Base-by-base conservation (phyloP, 2,797 vertebrate genomes). In the Sparus aurata region DNA sequence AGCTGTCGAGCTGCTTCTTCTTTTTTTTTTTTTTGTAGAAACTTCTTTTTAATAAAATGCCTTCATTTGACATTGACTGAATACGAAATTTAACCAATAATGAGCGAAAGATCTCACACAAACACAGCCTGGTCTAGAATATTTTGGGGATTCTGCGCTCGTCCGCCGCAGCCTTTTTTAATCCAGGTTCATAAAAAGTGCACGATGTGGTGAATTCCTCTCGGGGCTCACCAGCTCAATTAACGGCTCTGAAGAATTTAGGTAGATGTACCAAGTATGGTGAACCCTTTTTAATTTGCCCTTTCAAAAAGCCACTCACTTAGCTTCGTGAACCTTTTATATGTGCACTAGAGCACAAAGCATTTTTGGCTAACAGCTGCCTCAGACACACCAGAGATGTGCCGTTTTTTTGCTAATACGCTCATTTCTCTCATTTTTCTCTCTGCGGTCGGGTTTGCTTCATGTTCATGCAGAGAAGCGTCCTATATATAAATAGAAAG, bases 101-200 rank as follows among this genome's bases (percentile, higher is more conserved):
- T 23, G 0, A 74, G 68, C 71, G 50, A 54, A 79, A 66, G 41
- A 53, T 41, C 52, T 75, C 41, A n/a, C n/a, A 62, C 23, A 65
- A 86, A 68, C 67, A 81, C 53, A 68, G 27, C 12, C 12, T n/a
- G 10, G 66, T 77, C 49, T 66, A 53, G 76, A 53, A 63, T 27
- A 60, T 47, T 82, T 73, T 46, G 59, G 47, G 47, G 45, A 55
- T 64, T 79, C n/a, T 30, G 34, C 52, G 59, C 62, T 83, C 75
- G 55, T 84, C 72, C 84, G 50, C 65, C 65, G 57, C 53, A 72
- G 74, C 65, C 3, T 27, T 6, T 67, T 72, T 81, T 76, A 76
- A 64, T 67, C 66, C 69, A 72, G 17, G 64, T 64, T 17, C 38
- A 85, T 91, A 82, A 87, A 92, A 88, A 86, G 87, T 90, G 66